phyloP scores from a whole-genome alignment of 2,888 invertebrate species.

The Acanthosepion lycidas region DNA sequence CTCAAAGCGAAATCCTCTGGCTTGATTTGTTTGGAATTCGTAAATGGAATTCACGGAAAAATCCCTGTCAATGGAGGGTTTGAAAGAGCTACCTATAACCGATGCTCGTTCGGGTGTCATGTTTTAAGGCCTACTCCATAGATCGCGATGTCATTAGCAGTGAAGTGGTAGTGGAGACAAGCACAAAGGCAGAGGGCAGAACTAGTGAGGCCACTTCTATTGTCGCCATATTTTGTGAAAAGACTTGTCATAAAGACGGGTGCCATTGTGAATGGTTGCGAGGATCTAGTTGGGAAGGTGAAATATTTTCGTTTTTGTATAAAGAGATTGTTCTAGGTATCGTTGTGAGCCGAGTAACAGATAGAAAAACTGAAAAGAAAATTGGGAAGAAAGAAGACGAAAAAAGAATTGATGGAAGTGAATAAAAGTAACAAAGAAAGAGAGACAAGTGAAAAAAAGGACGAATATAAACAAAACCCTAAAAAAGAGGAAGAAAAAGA shows the following conservation, averaged over 20 bases:
- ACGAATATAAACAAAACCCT: not conserved
- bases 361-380: no score
- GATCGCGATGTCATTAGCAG: not conserved
- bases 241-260: not conserved
- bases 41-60: not conserved
- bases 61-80: not conserved
- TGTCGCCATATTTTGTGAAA: not conserved
- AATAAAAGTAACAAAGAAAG: not conserved
- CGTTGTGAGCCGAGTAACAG: accelerated
- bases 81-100: not conserved
- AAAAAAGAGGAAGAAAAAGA: not conserved
- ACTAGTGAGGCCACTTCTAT: no score
- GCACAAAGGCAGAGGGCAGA: not conserved
- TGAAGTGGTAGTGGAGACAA: not conserved
- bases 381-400: no score
- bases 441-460: not conserved
- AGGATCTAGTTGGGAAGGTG: not conserved
- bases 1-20: not conserved
- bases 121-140: not conserved
- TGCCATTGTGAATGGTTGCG: not conserved
- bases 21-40: not conserved
- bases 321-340: not conserved
- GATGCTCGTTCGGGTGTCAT: not conserved
- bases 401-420: no score
- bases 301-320: not conserved